These are phyloP conservation scores for Drosophila longiperda DNA, from an alignment of 2,888 invertebrate genomes.

Conservation along the genomic window DNA sequence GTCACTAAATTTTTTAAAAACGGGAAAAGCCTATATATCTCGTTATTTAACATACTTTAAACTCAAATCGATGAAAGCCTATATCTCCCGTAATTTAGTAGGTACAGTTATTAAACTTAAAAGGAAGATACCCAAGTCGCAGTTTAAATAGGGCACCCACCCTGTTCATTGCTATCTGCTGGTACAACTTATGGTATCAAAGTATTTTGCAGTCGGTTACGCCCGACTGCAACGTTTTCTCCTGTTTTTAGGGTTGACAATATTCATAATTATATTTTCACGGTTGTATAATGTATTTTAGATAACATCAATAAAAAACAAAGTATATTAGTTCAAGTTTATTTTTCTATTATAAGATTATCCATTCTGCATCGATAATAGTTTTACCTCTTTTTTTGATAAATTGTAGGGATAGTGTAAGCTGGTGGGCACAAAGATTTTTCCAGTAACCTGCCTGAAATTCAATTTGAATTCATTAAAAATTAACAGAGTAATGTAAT, in stretches of 20 bases:
- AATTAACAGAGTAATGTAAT: not conserved
- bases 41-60: too few relatives aligned
- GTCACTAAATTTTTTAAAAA: too few relatives aligned
- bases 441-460: conserved; percentile 75
- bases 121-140: too few relatives aligned
- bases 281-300: conserved; percentile 12
- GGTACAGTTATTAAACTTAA: too few relatives aligned
- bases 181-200: too few relatives aligned
- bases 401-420: conserved; percentile 82
- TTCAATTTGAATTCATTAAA: not conserved
- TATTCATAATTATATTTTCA: conserved; percentile 4
- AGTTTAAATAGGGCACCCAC: too few relatives aligned
- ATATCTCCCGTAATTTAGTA: too few relatives aligned
- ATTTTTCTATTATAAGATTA: not conserved
- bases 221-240: too few relatives aligned
- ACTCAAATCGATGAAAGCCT: too few relatives aligned
- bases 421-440: conserved; percentile 82
- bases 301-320: not conserved
- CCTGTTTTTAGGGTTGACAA: not conserved
- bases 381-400: conserved; percentile 75
- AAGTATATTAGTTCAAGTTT: not conserved
- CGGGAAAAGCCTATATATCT: too few relatives aligned
- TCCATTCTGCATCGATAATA: conserved; percentile 11
- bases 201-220: too few relatives aligned
- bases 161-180: too few relatives aligned